Evolutionary conservation across 2,888 invertebrate species (phyloP).

Genomic region (Harpagoxenus sublaevis): DNA sequence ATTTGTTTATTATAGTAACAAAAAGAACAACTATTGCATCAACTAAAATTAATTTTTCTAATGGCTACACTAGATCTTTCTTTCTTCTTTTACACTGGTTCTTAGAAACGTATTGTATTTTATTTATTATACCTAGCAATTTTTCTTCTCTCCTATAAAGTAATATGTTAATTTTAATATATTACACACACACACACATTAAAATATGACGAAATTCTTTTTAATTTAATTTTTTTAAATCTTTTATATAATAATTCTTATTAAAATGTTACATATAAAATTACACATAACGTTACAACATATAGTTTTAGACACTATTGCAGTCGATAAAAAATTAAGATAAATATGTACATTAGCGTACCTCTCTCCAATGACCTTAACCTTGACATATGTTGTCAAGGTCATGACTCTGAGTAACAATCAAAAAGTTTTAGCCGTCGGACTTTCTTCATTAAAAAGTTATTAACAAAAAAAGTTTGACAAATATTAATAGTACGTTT

Average conservation of each 20-base stretch:
- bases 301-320: neutral
- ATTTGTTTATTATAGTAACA: neutral
- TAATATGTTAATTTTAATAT: neutral
- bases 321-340: neutral
- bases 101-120: neutral
- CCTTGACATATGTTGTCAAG: too few relatives aligned
- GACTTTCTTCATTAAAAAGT: too few relatives aligned
- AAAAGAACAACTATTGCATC: neutral
- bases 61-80: neutral
- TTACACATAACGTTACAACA: neutral
- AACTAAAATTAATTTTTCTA: slow-evolving; percentile 11
- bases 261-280: too few relatives aligned
- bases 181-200: neutral
- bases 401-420: too few relatives aligned
- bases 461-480: too few relatives aligned
- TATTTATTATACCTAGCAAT: neutral
- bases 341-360: too few relatives aligned
- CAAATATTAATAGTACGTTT: neutral
- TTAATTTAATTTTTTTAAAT: too few relatives aligned
- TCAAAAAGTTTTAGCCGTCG: too few relatives aligned
- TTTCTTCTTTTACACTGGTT: neutral
- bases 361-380: too few relatives aligned
- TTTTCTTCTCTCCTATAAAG: neutral
- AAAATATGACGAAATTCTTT: neutral
- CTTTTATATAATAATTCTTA: too few relatives aligned